Conservation (phyloP, 2,888 invertebrate genomes). For the Heliconius cydno region DNA sequence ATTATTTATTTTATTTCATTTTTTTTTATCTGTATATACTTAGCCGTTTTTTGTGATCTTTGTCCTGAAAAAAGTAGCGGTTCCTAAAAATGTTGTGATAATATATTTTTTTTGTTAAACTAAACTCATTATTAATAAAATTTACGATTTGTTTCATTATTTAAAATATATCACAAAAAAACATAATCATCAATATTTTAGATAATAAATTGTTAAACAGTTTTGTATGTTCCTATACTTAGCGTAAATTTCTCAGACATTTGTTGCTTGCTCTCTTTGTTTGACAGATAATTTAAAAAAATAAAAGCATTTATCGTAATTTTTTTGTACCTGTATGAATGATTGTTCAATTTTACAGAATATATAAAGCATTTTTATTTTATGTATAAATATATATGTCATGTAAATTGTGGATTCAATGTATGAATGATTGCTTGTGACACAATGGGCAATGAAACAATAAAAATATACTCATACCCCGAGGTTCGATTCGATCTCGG, state of each 20-base stretch:
- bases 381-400: not conserved
- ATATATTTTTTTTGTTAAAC: no score
- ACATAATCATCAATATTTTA: not conserved
- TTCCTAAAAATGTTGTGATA: not conserved
- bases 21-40: not conserved
- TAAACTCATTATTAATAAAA: no score
- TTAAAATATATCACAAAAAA: not conserved
- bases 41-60: not conserved
- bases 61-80: not conserved
- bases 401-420: not conserved
- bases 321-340: not conserved
- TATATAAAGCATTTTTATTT: not conserved
- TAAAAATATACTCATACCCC: no score
- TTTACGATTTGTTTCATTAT: not conserved
- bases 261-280: not conserved
- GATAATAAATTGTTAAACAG: not conserved
- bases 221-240: not conserved
- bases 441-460: not conserved
- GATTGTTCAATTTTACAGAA: not conserved
- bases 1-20: constrained; percentile 20
- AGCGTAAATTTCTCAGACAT: not conserved
- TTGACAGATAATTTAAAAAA: not conserved
- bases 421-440: not conserved
- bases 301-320: not conserved
- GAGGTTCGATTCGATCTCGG: not conserved